These are phyloP conservation scores for Plagodis dolabraria DNA, from an alignment of 2,888 invertebrate genomes.

Conservation along the genomic window DNA sequence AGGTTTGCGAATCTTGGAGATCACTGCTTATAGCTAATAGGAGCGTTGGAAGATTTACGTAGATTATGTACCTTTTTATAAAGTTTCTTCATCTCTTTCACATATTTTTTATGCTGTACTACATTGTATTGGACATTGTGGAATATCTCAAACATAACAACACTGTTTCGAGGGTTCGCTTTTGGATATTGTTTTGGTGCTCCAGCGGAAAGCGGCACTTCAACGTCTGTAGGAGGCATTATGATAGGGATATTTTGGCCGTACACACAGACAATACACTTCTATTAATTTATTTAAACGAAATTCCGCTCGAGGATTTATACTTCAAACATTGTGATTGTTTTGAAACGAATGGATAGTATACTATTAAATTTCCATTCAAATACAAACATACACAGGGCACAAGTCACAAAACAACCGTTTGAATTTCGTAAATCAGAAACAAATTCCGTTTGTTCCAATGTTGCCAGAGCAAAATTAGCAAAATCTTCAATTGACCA, in stretches of 20 bases:
- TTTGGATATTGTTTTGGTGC: constrained; percentile 64
- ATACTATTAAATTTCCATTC: no score
- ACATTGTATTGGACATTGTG: constrained; percentile 87
- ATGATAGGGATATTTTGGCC: constrained; percentile 19
- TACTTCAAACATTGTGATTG: no score
- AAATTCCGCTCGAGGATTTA: not conserved
- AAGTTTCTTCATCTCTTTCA: constrained; percentile 85
- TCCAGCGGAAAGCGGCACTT: constrained; percentile 45
- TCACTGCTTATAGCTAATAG: no score
- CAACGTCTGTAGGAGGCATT: constrained; percentile 64
- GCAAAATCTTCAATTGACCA: no score
- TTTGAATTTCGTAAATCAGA: no score
- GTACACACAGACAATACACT: not conserved
- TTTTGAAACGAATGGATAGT: no score
- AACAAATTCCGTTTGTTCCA: no score
- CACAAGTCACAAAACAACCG: no score
- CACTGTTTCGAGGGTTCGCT: constrained; percentile 74
- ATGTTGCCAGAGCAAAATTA: no score
- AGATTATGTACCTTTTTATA: constrained; percentile 84
- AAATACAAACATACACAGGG: no score
- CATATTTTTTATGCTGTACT: constrained; percentile 87
- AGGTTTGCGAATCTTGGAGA: no score
- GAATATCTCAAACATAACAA: constrained; percentile 83
- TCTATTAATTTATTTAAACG: not conserved
- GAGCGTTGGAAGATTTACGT: not conserved